phyloP scores from a whole-genome alignment of 2,797 vertebrate species.

The Arvicola amphibius region DNA sequence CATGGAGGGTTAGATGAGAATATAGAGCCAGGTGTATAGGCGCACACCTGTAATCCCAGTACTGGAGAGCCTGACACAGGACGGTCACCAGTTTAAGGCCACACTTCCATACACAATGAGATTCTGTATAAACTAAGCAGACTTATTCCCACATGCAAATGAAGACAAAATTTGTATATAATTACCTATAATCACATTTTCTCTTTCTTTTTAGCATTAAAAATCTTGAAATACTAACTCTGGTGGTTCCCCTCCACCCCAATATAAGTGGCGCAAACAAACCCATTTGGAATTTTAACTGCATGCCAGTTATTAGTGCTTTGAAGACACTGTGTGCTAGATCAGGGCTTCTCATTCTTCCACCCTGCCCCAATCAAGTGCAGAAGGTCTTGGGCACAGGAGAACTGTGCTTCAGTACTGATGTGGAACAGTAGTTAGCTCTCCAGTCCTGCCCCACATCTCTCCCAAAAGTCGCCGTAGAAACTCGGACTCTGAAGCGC shows the following conservation, averaged over 20 bases:
- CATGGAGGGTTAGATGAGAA: neutral
- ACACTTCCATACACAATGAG: neutral
- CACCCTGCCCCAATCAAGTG: neutral
- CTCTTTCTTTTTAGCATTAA: constrained; percentile 27
- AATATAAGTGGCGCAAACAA: neutral
- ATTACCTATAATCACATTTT: neutral
- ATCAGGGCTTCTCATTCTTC: neutral
- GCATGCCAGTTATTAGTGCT: neutral
- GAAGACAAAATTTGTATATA: neutral
- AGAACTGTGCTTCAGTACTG: neutral
- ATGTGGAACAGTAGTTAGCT: neutral
- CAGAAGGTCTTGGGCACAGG: neutral
- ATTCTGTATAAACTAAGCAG: neutral
- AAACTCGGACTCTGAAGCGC: neutral
- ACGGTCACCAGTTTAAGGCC: neutral
- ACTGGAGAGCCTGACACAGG: neutral
- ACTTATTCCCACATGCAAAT: neutral
- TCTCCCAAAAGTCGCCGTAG: neutral
- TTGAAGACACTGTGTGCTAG: constrained; percentile 12
- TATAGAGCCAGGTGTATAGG: neutral
- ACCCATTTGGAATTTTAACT: constrained; percentile 6
- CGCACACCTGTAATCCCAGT: neutral
- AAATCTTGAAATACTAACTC: neutral
- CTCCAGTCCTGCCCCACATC: neutral
- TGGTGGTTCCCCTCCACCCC: neutral